Conservation (phyloP, 2,888 invertebrate species). For the Drosophila cracens region DNA sequence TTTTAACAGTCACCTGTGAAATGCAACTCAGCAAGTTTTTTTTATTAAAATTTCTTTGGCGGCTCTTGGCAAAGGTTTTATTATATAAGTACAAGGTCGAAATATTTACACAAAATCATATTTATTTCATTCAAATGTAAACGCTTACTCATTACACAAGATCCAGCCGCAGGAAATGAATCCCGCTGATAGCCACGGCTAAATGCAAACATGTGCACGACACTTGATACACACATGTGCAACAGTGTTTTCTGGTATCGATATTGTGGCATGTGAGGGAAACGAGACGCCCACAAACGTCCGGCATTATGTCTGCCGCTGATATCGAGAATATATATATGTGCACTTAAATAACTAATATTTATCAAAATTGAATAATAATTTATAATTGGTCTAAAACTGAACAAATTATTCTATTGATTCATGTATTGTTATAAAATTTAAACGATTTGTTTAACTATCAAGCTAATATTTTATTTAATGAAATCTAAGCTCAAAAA, state of each 20-base stretch:
- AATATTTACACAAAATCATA: slow-evolving; percentile 6
- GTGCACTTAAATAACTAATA: neutral
- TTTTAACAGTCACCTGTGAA: slow-evolving; percentile 26
- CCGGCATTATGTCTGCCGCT: slow-evolving; percentile 17
- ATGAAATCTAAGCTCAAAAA: neutral
- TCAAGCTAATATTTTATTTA: neutral
- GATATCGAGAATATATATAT: slow-evolving; percentile 5
- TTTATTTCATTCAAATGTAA: neutral
- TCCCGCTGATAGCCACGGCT: slow-evolving; percentile 28
- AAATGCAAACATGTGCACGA: slow-evolving; percentile 12
- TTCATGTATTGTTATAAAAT: neutral
- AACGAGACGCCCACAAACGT: slow-evolving; percentile 58
- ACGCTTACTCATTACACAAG: neutral
- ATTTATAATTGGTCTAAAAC: neutral
- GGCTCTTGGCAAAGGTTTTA: slow-evolving; percentile 2
- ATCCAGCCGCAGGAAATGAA: slow-evolving; percentile 32
- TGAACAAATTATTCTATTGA: neutral
- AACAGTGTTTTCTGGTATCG: slow-evolving; percentile 1
- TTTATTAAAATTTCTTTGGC: slow-evolving; percentile 9
- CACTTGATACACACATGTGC: slow-evolving; percentile 11
- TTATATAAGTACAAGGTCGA: slow-evolving; percentile 3
- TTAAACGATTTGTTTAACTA: neutral
- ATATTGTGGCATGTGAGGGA: slow-evolving; percentile 50
- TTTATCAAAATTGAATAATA: neutral
- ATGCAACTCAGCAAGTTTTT: slow-evolving; percentile 17